Base-by-base conservation (phyloP, 2,888 invertebrate genomes). In the Mythimna vitellina region DNA sequence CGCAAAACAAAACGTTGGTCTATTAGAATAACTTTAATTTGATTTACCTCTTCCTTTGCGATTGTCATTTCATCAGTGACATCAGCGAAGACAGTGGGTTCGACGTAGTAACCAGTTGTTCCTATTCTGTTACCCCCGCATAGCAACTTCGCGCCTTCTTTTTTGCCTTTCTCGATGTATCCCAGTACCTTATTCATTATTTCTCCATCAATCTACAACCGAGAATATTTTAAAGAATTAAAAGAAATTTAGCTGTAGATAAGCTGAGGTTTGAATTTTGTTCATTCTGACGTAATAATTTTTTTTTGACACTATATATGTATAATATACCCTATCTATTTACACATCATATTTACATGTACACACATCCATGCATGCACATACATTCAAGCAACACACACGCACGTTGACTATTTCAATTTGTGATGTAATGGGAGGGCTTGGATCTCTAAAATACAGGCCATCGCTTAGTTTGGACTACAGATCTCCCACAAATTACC, bases 101-200 rank as follows among this genome's bases (percentile, higher is more conserved):
- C 96, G 49, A 98, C 95, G 88, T 98, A 98, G 91, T 96, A 98
- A 0, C 98, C 98, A 51, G 96, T 95, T 63, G 90, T 93, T 12
- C 98, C 98, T 38, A 97, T 72, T 17, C 93, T 88, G 29, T 92
- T 92, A 3, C 99, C 99, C 14, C 99, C 99, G 29, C 97, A 95
- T 86, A 97, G 95, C 73, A 99, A 92, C 86, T 97, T 97, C 0
- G 99, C 99, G 0, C 99, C 99, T 90, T 99, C 97, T 78, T 97
- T 93, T 90, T 97, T 97, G 3, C 99, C 99, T 77, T 96, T 97
- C 77, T 98, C 97, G 68, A 99, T 98, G 87, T 98, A 97, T 1
- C 95, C 96, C 78, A 99, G 89, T 25, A 99, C 97, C 92, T 98
- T 98, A 1, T 96, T 96, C 90, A 98, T 96, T 96, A 98, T 98